These are phyloP conservation scores for Rhinoderma darwinii DNA, from an alignment of 2,113 vertebrate species.

Conservation along the genomic window DNA sequence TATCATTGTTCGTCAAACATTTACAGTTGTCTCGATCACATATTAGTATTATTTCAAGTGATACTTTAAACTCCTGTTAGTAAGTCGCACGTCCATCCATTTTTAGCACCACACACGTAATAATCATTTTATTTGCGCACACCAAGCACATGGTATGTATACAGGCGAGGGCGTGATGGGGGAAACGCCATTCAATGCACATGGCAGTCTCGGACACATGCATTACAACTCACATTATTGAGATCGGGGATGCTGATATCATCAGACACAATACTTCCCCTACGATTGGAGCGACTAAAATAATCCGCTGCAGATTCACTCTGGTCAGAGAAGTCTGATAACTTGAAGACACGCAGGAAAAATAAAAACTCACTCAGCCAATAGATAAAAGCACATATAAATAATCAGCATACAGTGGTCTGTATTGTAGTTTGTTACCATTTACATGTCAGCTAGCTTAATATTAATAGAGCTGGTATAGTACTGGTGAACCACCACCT, in stretches of 20 bases:
- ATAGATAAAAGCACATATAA: neutral
- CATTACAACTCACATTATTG: slow-evolving; percentile 83
- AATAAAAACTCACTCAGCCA: neutral
- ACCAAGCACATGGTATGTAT: neutral
- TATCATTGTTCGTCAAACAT: too few species aligned
- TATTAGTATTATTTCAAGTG: too few species aligned
- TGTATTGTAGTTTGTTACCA: neutral
- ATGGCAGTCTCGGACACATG: slow-evolving; percentile 54
- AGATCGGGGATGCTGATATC: slow-evolving; percentile 83
- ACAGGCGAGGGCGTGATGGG: neutral
- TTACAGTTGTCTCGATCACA: neutral
- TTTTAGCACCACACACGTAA: neutral
- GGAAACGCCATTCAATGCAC: neutral
- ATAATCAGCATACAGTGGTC: neutral
- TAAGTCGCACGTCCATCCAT: neutral
- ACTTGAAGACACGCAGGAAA: slow-evolving; percentile 69
- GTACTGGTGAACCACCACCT: neutral
- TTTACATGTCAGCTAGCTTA: neutral
- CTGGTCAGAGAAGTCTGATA: slow-evolving; percentile 83
- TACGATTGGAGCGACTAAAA: slow-evolving; percentile 90
- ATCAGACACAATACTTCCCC: slow-evolving; percentile 91
- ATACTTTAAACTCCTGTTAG: too few species aligned
- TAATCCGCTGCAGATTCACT: slow-evolving; percentile 93
- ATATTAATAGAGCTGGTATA: neutral
- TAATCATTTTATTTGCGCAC: too few species aligned